Base-by-base conservation (phyloP, 2,797 vertebrate species). In the Calcarius lapponicus region DNA sequence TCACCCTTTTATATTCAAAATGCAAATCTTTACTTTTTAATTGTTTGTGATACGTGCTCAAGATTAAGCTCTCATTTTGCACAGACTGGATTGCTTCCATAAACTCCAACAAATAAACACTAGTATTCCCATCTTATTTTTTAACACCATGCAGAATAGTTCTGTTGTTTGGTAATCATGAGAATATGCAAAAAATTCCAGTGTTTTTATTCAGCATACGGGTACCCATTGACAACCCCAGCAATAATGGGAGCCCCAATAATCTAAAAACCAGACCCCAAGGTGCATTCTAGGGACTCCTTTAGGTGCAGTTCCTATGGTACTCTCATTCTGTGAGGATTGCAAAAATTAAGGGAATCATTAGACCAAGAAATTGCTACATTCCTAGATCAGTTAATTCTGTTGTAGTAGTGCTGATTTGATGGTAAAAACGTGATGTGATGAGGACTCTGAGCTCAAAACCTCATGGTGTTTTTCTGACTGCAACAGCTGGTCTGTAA, bases 301-400 rank as follows among this genome's bases (percentile, higher is more conserved):
- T 83, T 57, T 48, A 51, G 38, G 34, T 43, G 16, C n/a, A 58
- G 25, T 40, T 70, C 71, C 45, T 32, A 53, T 0, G 0, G 25
- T 26, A 61, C 11, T 56, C 14, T 67, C 84, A 85, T 73, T 51
- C 62, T 31, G 15, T 2, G 1, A 73, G 51, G 26, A 69, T 6
- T 50, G 36, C 26, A 60, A 40, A 73, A 73, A 79, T 61, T 25
- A 66, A 62, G 56, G 80, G 25, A 64, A 32, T 67, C 25, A 60
- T 57, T 82, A 84, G 71, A 93, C 24, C 22, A 73, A 84, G 57
- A 65, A 86, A 92, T 90, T 25, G 13, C 31, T 74, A 74, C 17
- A 31, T 88, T 79, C 86, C 45, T 82, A 62, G 79, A 84, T 67
- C 57, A 48, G 66, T 45, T 86, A 17, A 36, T 82, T 93, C 84